A percentile compares a stretch with the other conserved stretches of the same genome.
phyloP scores from a whole-genome alignment of 2,888 invertebrate genomes.

The Morpho helenor region DNA sequence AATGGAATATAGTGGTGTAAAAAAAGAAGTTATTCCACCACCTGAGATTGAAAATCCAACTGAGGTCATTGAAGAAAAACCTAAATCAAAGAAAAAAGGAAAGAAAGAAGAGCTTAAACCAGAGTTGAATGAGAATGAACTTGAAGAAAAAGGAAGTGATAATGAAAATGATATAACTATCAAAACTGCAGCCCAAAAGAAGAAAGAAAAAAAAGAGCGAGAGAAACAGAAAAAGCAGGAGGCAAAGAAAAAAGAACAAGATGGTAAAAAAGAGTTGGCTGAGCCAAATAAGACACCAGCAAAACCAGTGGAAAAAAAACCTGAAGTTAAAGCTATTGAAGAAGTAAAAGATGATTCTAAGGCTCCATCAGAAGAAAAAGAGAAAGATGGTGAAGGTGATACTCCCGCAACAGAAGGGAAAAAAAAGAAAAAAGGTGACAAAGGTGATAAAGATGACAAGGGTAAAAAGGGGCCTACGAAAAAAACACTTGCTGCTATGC shows the following conservation, averaged over 20 bases:
- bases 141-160: slow-evolving; percentile 67
- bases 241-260: slow-evolving; percentile 79
- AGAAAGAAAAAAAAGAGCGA: slow-evolving; percentile 92
- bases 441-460: slow-evolving; percentile 77
- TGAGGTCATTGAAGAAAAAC: slow-evolving; percentile 59
- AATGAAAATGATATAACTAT: slow-evolving; percentile 81
- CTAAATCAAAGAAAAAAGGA: slow-evolving; percentile 57
- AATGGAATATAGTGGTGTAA: slow-evolving; percentile 86
- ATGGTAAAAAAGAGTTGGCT: slow-evolving; percentile 47
- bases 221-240: slow-evolving; percentile 87
- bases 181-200: slow-evolving; percentile 92
- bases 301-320: slow-evolving; percentile 35
- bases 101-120: slow-evolving; percentile 57
- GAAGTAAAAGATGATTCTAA: slow-evolving; percentile 61
- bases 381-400: slow-evolving; percentile 54
- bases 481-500: slow-evolving; percentile 93
- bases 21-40: slow-evolving; percentile 65
- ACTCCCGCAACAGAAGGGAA: slow-evolving; percentile 55
- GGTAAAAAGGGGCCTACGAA: slow-evolving; percentile 88
- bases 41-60: slow-evolving; percentile 54
- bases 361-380: slow-evolving; percentile 54
- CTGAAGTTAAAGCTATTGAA: slow-evolving; percentile 40
- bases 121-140: slow-evolving; percentile 40
- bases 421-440: slow-evolving; percentile 70
- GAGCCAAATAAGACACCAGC: slow-evolving; percentile 42